These are phyloP conservation scores for Drosophila elegans DNA, from an alignment of 1,140 invertebrate species.

Conservation along the genomic window DNA sequence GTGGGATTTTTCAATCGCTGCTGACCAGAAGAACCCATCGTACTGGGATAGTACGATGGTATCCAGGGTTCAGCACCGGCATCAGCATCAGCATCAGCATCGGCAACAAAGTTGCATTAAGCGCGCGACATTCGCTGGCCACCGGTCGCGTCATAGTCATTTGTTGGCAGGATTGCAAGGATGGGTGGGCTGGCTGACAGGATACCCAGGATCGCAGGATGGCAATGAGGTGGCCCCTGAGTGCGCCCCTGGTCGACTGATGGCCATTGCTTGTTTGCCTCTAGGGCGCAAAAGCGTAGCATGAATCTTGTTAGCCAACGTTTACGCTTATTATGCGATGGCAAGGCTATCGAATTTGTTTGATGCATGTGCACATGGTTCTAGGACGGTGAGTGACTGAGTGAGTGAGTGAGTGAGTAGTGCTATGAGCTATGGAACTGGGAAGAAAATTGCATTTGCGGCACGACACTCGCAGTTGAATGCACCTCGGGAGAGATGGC, in stretches of 20 bases:
- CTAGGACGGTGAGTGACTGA: constrained; percentile 1
- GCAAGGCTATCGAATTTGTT: constrained; percentile 82
- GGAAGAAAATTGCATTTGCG: constrained; percentile 73
- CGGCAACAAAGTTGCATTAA: constrained; percentile 82
- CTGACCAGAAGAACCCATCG: constrained; percentile 15
- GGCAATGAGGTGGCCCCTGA: constrained; percentile 14
- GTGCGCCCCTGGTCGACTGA: constrained; percentile 29
- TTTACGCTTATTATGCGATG: constrained; percentile 81
- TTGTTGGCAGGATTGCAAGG: constrained; percentile 16
- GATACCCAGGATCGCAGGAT: constrained; percentile 1
- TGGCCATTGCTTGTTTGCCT: constrained; percentile 81
- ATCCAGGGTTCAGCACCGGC: constrained; percentile 16
- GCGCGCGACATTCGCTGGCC: constrained; percentile 70
- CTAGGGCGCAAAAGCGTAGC: constrained; percentile 76
- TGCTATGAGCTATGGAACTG: background rate
- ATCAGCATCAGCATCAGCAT: constrained; percentile 45
- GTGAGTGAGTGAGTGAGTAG: constrained; percentile 6
- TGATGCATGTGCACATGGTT: constrained; percentile 54
- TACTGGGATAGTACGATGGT: background rate
- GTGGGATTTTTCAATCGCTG: constrained; percentile 81
- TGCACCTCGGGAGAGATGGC: constrained; percentile 45
- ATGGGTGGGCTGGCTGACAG: background rate
- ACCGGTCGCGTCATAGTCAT: constrained; percentile 56
- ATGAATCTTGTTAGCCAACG: constrained; percentile 83
- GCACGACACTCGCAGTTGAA: constrained; percentile 79